A percentile compares a stretch with the other conserved stretches of the same genome.
phyloP scores from a whole-genome alignment of 2,113 vertebrate species.

The Alaudala cheleensis region DNA sequence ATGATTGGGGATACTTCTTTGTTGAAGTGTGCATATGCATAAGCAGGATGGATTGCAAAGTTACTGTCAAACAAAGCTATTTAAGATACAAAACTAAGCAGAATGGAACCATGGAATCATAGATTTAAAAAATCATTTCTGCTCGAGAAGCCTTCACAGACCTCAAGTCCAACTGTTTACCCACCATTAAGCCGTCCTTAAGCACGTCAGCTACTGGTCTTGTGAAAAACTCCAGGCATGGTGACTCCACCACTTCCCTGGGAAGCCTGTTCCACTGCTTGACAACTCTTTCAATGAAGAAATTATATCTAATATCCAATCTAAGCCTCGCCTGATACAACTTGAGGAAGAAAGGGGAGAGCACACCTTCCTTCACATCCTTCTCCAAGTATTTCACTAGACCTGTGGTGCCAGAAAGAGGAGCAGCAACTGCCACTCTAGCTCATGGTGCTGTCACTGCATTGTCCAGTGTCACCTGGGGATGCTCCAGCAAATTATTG shows the following conservation, averaged over 20 bases:
- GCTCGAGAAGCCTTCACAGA: background rate
- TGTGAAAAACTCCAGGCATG: background rate
- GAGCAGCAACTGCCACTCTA: background rate
- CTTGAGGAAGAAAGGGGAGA: background rate
- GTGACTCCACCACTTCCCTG: background rate
- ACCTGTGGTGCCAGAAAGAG: background rate
- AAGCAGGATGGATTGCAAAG: background rate
- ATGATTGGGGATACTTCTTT: background rate
- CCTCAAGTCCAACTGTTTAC: background rate
- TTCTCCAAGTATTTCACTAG: background rate
- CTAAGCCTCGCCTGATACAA: background rate
- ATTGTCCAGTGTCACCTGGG: background rate
- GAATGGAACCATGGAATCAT: background rate
- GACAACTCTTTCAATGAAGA: background rate
- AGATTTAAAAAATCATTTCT: background rate
- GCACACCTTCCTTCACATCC: accelerated
- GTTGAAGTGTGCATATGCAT: background rate
- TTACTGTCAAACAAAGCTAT: background rate
- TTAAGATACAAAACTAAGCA: background rate
- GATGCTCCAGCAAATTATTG: background rate
- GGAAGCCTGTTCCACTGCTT: background rate
- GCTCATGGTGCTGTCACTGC: background rate
- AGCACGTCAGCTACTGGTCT: background rate
- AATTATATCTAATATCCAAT: background rate
- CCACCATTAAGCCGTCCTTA: background rate